A percentile compares a stretch with the other conserved stretches of the same genome.
These are phyloP conservation scores for Caenorhabditis angaria DNA, from an alignment of 2,888 invertebrate genomes.

Conservation along the genomic window DNA sequence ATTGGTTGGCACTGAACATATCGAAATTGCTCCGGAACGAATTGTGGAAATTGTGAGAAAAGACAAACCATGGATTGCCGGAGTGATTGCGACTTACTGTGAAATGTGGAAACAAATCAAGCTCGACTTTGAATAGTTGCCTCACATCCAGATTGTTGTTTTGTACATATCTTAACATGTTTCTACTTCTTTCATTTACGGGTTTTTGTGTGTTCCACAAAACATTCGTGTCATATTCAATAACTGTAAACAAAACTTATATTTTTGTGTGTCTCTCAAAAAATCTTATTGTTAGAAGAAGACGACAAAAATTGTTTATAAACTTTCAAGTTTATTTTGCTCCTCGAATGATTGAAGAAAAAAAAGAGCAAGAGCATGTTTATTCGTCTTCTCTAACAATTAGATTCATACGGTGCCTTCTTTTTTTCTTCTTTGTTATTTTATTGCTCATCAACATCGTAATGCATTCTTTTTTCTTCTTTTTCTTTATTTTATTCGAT, in stretches of 20 bases:
- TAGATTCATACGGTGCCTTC: constrained; percentile 2
- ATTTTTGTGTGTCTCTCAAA: background rate
- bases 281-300: background rate
- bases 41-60: constrained; percentile 43
- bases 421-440: background rate
- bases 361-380: constrained; percentile 1
- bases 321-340: background rate
- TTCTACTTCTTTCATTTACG: background rate
- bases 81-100: constrained; percentile 15
- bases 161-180: background rate
- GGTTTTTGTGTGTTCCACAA: background rate
- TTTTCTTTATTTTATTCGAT: background rate
- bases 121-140: background rate
- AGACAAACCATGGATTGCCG: constrained; percentile 29
- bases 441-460: background rate
- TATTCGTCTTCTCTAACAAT: background rate
- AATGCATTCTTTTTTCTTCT: background rate
- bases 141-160: background rate
- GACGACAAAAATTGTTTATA: background rate
- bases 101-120: constrained; percentile 27
- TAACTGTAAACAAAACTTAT: background rate
- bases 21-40: constrained; percentile 34
- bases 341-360: background rate
- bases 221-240: background rate
- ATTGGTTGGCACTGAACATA: constrained; percentile 36